Conservation (phyloP, 2,113 vertebrate species). For the Campylomormyrus tamandua region DNA sequence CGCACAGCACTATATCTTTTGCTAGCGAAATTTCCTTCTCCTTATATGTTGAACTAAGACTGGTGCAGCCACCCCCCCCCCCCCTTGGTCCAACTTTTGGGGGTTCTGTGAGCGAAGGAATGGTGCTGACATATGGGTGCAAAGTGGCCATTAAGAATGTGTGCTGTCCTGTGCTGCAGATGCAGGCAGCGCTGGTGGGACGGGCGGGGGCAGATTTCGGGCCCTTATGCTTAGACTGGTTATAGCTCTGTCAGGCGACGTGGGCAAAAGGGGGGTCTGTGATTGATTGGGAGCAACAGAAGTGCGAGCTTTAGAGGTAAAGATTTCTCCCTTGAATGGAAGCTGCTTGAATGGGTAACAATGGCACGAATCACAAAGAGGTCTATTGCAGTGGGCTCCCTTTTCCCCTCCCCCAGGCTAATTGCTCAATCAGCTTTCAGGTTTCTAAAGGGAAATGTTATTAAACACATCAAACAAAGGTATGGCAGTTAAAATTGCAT, state of each 20-base stretch:
- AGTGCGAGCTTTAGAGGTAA: slow-evolving; percentile 12
- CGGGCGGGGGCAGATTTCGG: neutral
- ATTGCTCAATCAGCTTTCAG: neutral
- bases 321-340: slow-evolving; percentile 17
- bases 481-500: neutral
- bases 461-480: neutral
- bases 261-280: neutral
- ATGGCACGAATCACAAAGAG: slow-evolving; percentile 27
- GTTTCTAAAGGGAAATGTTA: neutral
- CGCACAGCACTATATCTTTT: slow-evolving; percentile 9
- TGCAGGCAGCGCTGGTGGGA: neutral
- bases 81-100: neutral
- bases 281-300: slow-evolving; percentile 30
- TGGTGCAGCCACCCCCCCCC: neutral
- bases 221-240: neutral
- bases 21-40: neutral
- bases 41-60: neutral
- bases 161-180: neutral
- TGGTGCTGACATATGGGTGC: neutral
- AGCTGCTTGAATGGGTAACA: slow-evolving; percentile 15
- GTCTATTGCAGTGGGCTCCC: neutral
- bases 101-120: neutral
- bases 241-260: slow-evolving; percentile 16
- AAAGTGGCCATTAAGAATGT: neutral
- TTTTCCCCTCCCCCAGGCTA: slow-evolving; percentile 13